Evolutionary conservation across 35 echinoderm and acorn worm genomes (phyloP).

Genomic region (Acanthaster planci): DNA sequence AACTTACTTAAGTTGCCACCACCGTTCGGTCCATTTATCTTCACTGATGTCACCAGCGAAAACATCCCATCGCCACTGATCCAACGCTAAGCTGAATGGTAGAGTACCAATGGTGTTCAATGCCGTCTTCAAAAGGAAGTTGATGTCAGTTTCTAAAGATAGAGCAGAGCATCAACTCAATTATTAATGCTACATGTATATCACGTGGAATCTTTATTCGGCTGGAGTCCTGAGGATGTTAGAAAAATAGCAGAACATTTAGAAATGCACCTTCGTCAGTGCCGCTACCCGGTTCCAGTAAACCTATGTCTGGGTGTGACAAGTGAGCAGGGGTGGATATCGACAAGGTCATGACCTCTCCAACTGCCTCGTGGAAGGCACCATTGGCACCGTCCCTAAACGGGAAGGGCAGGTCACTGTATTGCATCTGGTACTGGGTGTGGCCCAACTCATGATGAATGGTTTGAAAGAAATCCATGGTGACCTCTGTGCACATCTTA

Average conservation of each 20-base stretch:
- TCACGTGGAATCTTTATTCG: neutral
- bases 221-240: neutral
- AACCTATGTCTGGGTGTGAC: constrained; percentile 50
- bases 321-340: constrained; percentile 87
- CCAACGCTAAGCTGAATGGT: constrained; percentile 82
- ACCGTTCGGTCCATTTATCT: constrained; percentile 65
- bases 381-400: constrained; percentile 83
- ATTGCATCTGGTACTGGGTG: constrained; percentile 92
- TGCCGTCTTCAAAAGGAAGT: constrained; percentile 85
- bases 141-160: constrained; percentile 90
- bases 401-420: constrained; percentile 63
- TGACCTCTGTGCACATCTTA: constrained; percentile 86
- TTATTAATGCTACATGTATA: too few relatives aligned
- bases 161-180: neutral
- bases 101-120: constrained; percentile 78
- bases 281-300: constrained; percentile 46
- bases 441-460: constrained; percentile 96
- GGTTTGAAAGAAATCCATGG: constrained; percentile 74
- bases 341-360: constrained; percentile 90
- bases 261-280: constrained; percentile 23
- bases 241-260: neutral
- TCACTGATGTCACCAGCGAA: constrained; percentile 55
- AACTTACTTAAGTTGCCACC: constrained; percentile 94
- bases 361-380: constrained; percentile 95
- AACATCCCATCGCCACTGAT: constrained; percentile 92